Percentiles rank a stretch among this genome's conserved stretches.
phyloP scores from a whole-genome alignment of 2,888 invertebrate species.

The Tupiocoris notatus region DNA sequence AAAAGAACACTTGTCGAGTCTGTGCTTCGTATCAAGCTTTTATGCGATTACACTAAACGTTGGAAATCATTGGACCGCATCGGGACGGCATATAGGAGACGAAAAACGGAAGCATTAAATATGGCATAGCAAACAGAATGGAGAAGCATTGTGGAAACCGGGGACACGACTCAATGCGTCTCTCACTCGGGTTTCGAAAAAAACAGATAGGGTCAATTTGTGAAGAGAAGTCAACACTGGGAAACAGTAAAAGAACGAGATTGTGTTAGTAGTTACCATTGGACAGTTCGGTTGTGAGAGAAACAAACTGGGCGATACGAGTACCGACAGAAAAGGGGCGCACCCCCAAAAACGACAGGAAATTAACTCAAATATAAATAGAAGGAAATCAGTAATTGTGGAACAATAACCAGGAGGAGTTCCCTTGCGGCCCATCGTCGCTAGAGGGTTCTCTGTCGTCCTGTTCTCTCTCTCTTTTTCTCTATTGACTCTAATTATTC shows the following conservation, averaged over 20 bases:
- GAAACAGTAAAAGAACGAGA: neutral
- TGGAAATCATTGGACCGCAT: constrained; percentile 38
- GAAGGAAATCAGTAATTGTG: constrained; percentile 48
- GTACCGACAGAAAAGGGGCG: constrained; percentile 25
- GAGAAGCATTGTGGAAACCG: constrained; percentile 38
- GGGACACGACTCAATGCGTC: constrained; percentile 40
- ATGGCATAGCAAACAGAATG: constrained; percentile 43
- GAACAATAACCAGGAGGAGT: constrained; percentile 45
- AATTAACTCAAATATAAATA: constrained; percentile 48
- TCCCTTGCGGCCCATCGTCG: constrained; percentile 24
- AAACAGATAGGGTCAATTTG: constrained; percentile 42
- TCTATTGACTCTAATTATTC: constrained; percentile 44
- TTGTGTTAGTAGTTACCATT: neutral
- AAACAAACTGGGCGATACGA: neutral
- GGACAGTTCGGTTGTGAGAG: neutral
- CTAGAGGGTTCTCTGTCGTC: neutral
- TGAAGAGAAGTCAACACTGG: neutral
- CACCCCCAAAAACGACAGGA: constrained; percentile 45
- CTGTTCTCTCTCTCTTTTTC: constrained; percentile 21
- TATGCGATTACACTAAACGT: constrained; percentile 43
- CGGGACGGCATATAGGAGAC: neutral
- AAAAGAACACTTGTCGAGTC: constrained; percentile 40
- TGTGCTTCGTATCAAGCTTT: constrained; percentile 17
- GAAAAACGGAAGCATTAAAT: constrained; percentile 44
- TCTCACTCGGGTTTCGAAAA: constrained; percentile 32